phyloP scores from a whole-genome alignment of 1,140 invertebrate species.

The Heterodera schachtii region DNA sequence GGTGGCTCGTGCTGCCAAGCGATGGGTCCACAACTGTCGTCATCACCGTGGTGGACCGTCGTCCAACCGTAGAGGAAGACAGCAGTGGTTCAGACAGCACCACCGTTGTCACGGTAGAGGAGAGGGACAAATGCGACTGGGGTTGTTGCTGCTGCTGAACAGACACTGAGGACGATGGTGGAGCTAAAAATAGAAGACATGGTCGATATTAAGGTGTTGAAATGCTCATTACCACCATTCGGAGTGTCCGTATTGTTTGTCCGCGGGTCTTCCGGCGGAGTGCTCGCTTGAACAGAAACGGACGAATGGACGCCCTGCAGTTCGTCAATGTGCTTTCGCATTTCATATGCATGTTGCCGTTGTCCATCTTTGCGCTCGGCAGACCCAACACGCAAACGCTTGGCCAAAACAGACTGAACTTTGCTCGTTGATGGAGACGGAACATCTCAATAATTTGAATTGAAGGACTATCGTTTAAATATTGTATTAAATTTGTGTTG shows the following conservation, averaged over 20 bases:
- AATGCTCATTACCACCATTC: background rate
- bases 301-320: background rate
- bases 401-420: background rate
- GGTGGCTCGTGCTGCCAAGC: background rate
- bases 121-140: background rate
- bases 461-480: too few relatives aligned
- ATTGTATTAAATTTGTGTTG: too few relatives aligned
- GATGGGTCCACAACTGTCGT: background rate
- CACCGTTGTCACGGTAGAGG: background rate
- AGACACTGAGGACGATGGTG: background rate
- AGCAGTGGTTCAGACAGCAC: background rate
- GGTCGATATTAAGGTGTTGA: background rate
- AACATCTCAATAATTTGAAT: background rate
- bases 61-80: background rate
- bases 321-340: background rate
- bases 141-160: background rate
- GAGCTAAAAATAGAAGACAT: background rate
- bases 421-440: background rate
- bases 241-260: constrained; percentile 12
- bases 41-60: background rate
- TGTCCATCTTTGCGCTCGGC: background rate
- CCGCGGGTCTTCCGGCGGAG: constrained; percentile 26
- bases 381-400: background rate
- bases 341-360: background rate
- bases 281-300: constrained; percentile 9